Percentiles rank a stretch among this genome's conserved stretches.
phyloP scores from a whole-genome alignment of 2,797 vertebrate species.

The Corythornis leucogaster region DNA sequence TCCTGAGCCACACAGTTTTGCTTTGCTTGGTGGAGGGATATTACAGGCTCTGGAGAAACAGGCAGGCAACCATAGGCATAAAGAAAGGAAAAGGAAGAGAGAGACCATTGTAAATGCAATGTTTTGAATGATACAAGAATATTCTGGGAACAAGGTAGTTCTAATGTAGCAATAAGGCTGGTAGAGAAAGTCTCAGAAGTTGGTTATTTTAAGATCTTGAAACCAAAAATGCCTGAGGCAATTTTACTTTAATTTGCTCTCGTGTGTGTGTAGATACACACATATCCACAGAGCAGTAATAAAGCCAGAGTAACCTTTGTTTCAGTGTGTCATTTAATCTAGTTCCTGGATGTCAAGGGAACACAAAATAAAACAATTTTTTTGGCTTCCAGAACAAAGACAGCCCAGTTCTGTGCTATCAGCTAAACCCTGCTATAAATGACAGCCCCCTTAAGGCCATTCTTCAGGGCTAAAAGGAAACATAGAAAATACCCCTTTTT shows the following conservation, averaged over 20 bases:
- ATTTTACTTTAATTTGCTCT: background rate
- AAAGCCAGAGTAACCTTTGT: background rate
- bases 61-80: background rate
- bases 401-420: background rate
- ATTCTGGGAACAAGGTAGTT: background rate
- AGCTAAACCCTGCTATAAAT: background rate
- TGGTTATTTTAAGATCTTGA: background rate
- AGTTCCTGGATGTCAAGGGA: background rate
- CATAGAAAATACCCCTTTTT: background rate
- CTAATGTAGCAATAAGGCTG: background rate
- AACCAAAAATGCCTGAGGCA: background rate
- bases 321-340: constrained; percentile 6
- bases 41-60: background rate
- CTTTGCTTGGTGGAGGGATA: background rate
- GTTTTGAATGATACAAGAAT: background rate
- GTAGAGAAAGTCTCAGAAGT: background rate
- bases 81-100: background rate
- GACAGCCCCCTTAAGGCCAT: background rate
- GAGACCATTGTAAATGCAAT: background rate
- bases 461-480: background rate
- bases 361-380: background rate
- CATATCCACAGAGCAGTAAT: background rate
- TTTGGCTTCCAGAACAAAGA: background rate
- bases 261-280: background rate
- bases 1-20: background rate